Evolutionary conservation across 2,888 invertebrate genomes (phyloP).

Genomic region (Andrena praecox): DNA sequence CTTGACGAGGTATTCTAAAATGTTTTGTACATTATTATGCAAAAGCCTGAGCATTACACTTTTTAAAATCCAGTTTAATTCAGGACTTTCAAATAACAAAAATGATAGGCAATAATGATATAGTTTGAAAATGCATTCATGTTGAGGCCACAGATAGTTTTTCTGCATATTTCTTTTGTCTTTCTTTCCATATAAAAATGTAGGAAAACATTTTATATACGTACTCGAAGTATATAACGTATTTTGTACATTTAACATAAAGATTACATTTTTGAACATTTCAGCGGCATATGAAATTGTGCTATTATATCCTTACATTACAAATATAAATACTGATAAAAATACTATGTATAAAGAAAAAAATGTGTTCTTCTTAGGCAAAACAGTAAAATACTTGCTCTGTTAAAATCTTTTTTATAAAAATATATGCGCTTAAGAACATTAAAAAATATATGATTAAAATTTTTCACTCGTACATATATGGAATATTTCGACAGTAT

Average conservation of each 20-base stretch:
- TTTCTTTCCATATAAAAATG: neutral
- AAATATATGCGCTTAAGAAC: slow-evolving; percentile 45
- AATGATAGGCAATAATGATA: neutral
- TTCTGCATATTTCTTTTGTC: neutral
- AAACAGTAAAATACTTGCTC: slow-evolving; percentile 3
- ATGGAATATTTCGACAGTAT: slow-evolving; percentile 30
- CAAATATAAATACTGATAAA: slow-evolving; percentile 38
- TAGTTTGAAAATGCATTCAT: neutral
- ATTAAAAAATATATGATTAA: slow-evolving; percentile 43
- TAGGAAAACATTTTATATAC: neutral
- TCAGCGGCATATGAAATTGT: slow-evolving; percentile 17
- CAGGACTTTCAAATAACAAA: neutral
- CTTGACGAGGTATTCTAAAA: slow-evolving; percentile 32
- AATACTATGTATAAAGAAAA: slow-evolving; percentile 23
- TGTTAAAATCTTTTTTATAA: slow-evolving; percentile 23
- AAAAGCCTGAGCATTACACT: slow-evolving; percentile 28
- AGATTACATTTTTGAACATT: neutral
- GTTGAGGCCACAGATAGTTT: neutral
- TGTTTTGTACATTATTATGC: slow-evolving; percentile 53
- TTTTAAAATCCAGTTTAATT: neutral
- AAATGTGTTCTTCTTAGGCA: neutral
- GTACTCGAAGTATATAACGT: neutral
- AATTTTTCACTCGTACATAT: slow-evolving; percentile 30
- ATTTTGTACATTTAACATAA: neutral
- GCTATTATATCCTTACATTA: slow-evolving; percentile 29